A percentile compares a stretch with the other conserved stretches of the same genome.
Conservation (phyloP, 2,888 invertebrate genomes). For the Archips crataeganus region DNA sequence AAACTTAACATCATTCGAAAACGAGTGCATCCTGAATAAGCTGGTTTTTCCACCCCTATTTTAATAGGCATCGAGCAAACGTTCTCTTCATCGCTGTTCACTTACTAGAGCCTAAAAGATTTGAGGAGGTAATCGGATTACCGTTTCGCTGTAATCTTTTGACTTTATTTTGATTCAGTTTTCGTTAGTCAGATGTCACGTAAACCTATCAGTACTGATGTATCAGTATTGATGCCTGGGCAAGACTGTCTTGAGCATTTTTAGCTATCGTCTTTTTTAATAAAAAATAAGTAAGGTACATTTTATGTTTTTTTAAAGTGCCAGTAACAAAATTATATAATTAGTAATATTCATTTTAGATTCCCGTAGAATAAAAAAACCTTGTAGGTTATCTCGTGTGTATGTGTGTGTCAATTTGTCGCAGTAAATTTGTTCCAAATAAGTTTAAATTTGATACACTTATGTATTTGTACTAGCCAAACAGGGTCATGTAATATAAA, state of each 20-base stretch:
- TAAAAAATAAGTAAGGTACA: too few relatives aligned
- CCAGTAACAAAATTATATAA: too few relatives aligned
- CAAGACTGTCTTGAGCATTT: neutral
- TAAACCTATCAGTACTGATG: neutral
- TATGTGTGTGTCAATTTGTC: too few relatives aligned
- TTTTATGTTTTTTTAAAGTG: too few relatives aligned
- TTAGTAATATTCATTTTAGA: too few relatives aligned
- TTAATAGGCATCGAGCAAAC: neutral
- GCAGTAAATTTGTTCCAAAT: too few relatives aligned
- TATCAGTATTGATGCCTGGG: too few relatives aligned
- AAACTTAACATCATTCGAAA: neutral
- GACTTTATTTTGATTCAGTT: slow-evolving; percentile 24
- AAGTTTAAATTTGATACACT: too few relatives aligned
- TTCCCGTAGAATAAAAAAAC: too few relatives aligned
- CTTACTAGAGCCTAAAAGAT: slow-evolving; percentile 10
- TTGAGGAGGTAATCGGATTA: slow-evolving; percentile 21
- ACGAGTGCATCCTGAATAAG: neutral
- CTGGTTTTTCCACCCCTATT: neutral
- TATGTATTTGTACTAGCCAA: too few relatives aligned
- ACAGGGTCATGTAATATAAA: too few relatives aligned
- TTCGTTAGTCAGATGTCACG: slow-evolving; percentile 17
- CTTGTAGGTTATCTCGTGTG: too few relatives aligned
- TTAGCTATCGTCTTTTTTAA: neutral
- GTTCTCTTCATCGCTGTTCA: slow-evolving; percentile 1
- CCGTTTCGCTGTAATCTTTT: slow-evolving; percentile 18